Evolutionary conservation across 1,140 invertebrate genomes (phyloP).

Genomic region (Bicyclus anynana): DNA sequence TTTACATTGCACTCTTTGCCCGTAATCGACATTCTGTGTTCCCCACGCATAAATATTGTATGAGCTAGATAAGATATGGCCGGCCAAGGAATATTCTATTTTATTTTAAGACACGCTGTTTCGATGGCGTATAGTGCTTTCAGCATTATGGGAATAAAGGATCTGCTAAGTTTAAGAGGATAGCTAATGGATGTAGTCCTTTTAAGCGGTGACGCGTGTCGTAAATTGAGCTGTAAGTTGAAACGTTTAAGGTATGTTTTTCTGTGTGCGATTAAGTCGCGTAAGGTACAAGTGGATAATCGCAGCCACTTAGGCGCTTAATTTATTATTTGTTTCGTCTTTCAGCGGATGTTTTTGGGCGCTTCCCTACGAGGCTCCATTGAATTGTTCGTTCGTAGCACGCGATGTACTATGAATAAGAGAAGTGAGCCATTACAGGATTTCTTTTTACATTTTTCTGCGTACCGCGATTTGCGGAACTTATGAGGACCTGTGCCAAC

Average conservation of each 20-base stretch:
- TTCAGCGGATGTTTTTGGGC: constrained; percentile 32
- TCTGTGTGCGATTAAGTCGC: neutral
- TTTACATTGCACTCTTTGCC: constrained; percentile 28
- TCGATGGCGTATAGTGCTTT: constrained; percentile 31
- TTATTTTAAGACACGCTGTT: constrained; percentile 40
- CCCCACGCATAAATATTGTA: constrained; percentile 58
- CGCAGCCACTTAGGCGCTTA: constrained; percentile 36
- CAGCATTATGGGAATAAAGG: constrained; percentile 34
- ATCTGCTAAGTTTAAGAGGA: constrained; percentile 33
- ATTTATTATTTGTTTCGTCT: constrained; percentile 44
- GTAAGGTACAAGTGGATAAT: constrained; percentile 31
- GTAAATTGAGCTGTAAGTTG: constrained; percentile 16
- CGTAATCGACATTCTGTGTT: constrained; percentile 61
- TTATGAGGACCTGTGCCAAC: too few species aligned
- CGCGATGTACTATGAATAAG: constrained; percentile 12
- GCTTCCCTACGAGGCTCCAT: constrained; percentile 8
- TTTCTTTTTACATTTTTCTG: constrained; percentile 3
- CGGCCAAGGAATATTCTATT: constrained; percentile 38
- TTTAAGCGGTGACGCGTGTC: neutral
- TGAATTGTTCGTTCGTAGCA: constrained; percentile 22
- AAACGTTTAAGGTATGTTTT: neutral
- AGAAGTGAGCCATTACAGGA: constrained; percentile 6
- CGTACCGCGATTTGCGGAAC: neutral
- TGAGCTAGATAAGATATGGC: constrained; percentile 49
- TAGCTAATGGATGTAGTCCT: constrained; percentile 31